A percentile compares a stretch with the other conserved stretches of the same genome.
phyloP scores from a whole-genome alignment of 2,888 invertebrate genomes.

The Hermaeophaga mercurialis region DNA sequence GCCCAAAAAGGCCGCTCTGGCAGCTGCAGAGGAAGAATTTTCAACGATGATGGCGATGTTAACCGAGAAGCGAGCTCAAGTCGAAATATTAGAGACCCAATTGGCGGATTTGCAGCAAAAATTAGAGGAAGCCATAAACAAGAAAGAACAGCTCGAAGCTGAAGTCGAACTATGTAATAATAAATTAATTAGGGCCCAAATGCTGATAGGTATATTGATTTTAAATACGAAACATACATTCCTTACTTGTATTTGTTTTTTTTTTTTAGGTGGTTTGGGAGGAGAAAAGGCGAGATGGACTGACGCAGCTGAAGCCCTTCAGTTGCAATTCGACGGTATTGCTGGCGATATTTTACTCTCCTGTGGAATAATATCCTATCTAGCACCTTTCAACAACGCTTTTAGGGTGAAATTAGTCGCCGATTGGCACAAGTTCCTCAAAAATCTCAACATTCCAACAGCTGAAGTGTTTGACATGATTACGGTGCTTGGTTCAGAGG shows the following conservation, averaged over 20 bases:
- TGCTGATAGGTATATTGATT: conserved; percentile 38
- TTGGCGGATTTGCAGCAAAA: conserved; percentile 74
- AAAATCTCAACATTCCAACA: conserved; percentile 74
- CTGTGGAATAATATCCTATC: conserved; percentile 86
- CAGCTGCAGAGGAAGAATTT: conserved; percentile 80
- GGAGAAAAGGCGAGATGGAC: conserved; percentile 90
- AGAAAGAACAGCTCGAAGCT: conserved; percentile 72
- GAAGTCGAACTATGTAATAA: conserved; percentile 81
- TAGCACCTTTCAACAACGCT: conserved; percentile 81
- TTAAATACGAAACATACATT: not conserved
- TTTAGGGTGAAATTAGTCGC: conserved; percentile 65
- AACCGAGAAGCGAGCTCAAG: conserved; percentile 79
- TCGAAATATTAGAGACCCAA: conserved; percentile 76
- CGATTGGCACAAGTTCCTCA: conserved; percentile 73
- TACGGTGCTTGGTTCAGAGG: conserved; percentile 79
- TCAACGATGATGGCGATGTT: conserved; percentile 83
- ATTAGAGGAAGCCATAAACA: conserved; percentile 67
- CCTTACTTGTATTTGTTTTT: not conserved
- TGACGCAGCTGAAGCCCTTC: conserved; percentile 74
- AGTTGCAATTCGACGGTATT: conserved; percentile 76
- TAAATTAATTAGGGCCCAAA: conserved; percentile 65
- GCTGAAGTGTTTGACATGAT: conserved; percentile 75
- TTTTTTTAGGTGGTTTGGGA: conserved; percentile 58
- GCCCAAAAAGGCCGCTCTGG: conserved; percentile 83
- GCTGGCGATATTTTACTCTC: conserved; percentile 90